A percentile compares a stretch with the other conserved stretches of the same genome.
Conservation (phyloP, 2,888 invertebrate genomes). For the Pilophorus perplexus region DNA sequence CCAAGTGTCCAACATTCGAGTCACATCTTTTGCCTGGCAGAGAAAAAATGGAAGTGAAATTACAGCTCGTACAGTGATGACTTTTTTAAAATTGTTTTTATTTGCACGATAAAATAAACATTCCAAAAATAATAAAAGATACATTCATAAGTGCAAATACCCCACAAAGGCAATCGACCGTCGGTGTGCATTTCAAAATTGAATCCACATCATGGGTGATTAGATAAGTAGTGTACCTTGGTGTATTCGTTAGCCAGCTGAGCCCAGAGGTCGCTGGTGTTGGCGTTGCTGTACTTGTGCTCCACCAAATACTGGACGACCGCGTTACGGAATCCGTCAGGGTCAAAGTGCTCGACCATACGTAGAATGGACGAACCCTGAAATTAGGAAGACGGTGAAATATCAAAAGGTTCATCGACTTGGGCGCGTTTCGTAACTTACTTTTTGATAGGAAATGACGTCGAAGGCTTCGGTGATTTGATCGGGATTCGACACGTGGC, state of each 20-base stretch:
- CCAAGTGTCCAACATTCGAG: conserved; percentile 81
- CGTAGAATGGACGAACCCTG: conserved; percentile 30
- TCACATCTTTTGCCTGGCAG: conserved; percentile 35
- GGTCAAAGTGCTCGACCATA: conserved; percentile 34
- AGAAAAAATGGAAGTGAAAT: not conserved
- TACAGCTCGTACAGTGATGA: too few species aligned
- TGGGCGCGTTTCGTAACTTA: too few species aligned
- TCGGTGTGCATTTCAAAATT: too few species aligned
- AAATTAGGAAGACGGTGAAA: not conserved
- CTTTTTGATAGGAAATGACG: conserved; percentile 86
- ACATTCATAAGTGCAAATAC: too few species aligned
- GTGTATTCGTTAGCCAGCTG: conserved; percentile 27
- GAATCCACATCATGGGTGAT: too few species aligned
- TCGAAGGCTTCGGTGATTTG: conserved; percentile 92
- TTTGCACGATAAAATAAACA: too few species aligned
- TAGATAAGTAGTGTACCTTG: too few species aligned
- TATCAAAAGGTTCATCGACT: not conserved
- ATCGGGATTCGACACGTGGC: conserved; percentile 77
- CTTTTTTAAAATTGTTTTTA: too few species aligned
- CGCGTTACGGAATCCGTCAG: conserved; percentile 64
- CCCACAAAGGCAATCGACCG: too few species aligned
- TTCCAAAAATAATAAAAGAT: too few species aligned
- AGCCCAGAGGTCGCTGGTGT: conserved; percentile 73
- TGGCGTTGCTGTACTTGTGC: conserved; percentile 70
- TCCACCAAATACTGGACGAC: conserved; percentile 71